Base-by-base conservation (phyloP, 2,888 invertebrate species). In the Trichopoda pennipes region DNA sequence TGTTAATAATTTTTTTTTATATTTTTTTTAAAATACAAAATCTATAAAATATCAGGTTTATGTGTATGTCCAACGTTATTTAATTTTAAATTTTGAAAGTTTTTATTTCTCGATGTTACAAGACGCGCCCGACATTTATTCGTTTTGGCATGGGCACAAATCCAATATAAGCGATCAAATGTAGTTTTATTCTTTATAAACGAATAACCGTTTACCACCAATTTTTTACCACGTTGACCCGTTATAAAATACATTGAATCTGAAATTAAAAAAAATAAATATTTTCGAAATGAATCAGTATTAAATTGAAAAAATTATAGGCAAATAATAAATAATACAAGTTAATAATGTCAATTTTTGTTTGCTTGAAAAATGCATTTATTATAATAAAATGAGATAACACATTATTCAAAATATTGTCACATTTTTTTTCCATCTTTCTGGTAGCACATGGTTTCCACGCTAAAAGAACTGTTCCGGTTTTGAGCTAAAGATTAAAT, bases 171-270 rank as follows among this genome's bases (percentile, higher is more conserved):
- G 70, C 86, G 86, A n/a, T 85, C 84, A 17, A 81, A 83, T 53
- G 86, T 85, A 1, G 73, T 84, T 83, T 88, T 88, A 75, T 88
- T 88, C 70, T 85, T 87, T 38, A 87, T 86, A 73, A 86, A 88
- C 0, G 86, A 84, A 83, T 85, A 87, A 32, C 88, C 88, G 51
- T 88, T 84, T 17, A 88, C 79, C 44, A 89, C 86, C 70, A 88
- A 83, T 81, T 88, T 89, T 61, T 87, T 87, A 6, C 88, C 88
- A 49, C 88, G 86, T 81, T 87, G 88, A 16, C 88, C 88, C 16
- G 84, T 80, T 16, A 88, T 84, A 63, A 83, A 87, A 69, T 72
- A 81, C 47, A 85, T 68, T 28, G 19, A 10, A 51, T 51, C 80
- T 80, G 68, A 10, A 72, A 61, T 61, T 3, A 28, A 42, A 56